Percentiles rank a stretch among this genome's conserved stretches.
Conservation (phyloP, 2,797 vertebrate species). For the Gymnothorax reevesii region DNA sequence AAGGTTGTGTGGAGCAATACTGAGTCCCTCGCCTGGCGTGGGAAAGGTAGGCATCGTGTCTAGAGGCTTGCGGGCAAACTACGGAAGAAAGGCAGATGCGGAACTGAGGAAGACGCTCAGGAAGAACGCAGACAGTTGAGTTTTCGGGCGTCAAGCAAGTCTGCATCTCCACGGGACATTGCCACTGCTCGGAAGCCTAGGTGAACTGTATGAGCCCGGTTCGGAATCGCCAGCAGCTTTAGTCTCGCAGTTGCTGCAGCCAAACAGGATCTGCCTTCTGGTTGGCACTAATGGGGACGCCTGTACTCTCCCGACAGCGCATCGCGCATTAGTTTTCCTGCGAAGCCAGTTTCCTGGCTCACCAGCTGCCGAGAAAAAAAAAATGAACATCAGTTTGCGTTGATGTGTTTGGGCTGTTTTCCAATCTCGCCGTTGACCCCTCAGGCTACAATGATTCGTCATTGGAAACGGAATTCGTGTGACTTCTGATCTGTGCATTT, state of each 20-base stretch:
- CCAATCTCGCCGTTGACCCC: neutral
- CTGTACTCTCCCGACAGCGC: neutral
- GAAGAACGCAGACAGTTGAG: neutral
- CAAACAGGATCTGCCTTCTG: neutral
- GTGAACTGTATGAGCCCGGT: constrained; percentile 47
- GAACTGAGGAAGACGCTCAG: neutral
- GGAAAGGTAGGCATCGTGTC: neutral
- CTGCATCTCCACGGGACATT: constrained; percentile 38
- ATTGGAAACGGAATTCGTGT: neutral
- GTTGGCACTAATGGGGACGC: neutral
- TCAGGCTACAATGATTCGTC: neutral
- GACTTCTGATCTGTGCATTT: neutral
- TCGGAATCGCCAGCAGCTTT: constrained; percentile 44
- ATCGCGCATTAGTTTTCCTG: neutral
- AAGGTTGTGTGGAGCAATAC: constrained; percentile 60
- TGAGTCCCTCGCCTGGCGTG: neutral
- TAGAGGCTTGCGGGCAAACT: neutral
- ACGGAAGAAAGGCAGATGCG: neutral
- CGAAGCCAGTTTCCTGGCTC: neutral
- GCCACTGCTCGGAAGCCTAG: neutral
- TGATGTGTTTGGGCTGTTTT: neutral
- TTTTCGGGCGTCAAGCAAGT: constrained; percentile 17
- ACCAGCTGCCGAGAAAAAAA: neutral
- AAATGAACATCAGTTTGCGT: neutral
- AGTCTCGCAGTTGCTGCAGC: constrained; percentile 34